Percentiles rank a stretch among this genome's conserved stretches.
phyloP scores from a whole-genome alignment of 30 jellyfish, hydroid and myxozoan species.

The Nemopilema nomurai region DNA sequence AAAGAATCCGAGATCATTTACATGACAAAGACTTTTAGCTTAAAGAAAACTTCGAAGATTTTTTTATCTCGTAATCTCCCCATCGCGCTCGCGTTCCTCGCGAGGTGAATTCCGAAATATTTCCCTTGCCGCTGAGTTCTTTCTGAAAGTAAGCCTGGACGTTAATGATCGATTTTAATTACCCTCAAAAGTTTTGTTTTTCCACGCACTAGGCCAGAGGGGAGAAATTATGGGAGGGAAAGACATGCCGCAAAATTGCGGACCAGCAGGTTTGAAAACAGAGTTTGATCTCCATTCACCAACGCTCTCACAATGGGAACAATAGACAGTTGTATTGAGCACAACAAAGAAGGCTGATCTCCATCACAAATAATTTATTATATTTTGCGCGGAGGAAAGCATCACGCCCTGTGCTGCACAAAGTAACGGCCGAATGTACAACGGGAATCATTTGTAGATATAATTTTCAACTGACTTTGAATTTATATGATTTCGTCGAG shows the following conservation, averaged over 20 bases:
- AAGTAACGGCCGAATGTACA: slow-evolving; percentile 3
- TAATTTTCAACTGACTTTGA: background rate
- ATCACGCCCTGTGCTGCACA: slow-evolving; percentile 59
- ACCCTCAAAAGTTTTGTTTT: background rate
- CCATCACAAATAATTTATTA: slow-evolving; percentile 68
- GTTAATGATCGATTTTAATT: background rate
- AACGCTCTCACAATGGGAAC: slow-evolving; percentile 56
- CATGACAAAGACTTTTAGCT: background rate
- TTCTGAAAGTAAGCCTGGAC: no score
- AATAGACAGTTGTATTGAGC: slow-evolving; percentile 55
- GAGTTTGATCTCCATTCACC: slow-evolving; percentile 35
- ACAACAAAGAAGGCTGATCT: slow-evolving; percentile 64
- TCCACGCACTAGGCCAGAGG: background rate
- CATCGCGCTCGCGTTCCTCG: background rate
- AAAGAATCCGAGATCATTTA: background rate
- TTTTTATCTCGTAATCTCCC: background rate
- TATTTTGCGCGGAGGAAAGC: slow-evolving; percentile 47
- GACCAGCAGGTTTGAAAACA: slow-evolving; percentile 62
- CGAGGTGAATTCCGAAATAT: background rate
- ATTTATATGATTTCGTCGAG: background rate
- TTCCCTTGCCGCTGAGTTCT: no score
- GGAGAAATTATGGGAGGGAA: background rate
- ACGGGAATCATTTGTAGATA: background rate
- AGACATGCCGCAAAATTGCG: background rate
- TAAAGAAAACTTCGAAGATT: background rate